phyloP scores from a whole-genome alignment of 1,140 invertebrate genomes.

The Tribolium castaneum region DNA sequence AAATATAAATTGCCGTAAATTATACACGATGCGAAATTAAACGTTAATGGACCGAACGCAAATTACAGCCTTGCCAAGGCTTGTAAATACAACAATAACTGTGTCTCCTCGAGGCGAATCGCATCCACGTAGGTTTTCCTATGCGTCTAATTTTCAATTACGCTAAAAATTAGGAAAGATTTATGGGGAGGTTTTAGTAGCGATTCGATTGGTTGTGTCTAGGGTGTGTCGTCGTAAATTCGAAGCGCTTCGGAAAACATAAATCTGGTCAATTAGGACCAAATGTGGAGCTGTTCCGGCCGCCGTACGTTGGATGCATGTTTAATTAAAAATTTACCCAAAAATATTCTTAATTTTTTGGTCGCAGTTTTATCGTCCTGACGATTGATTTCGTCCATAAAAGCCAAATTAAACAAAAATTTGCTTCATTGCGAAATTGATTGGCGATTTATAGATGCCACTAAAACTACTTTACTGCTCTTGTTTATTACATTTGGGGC shows the following conservation, averaged over 20 bases:
- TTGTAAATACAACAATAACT: constrained; percentile 31
- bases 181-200: constrained; percentile 3
- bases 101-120: not conserved
- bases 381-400: not conserved
- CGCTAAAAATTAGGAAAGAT: constrained; percentile 11
- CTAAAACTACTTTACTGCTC: not conserved
- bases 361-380: too few species aligned
- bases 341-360: not conserved
- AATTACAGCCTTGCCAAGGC: constrained; percentile 15
- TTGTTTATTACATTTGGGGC: not conserved
- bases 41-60: constrained; percentile 29
- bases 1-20: constrained; percentile 36
- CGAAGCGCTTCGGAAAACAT: not conserved
- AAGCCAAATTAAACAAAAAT: not conserved
- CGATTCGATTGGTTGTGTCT: not conserved
- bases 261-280: not conserved
- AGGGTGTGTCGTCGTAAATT: constrained; percentile 11
- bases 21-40: constrained; percentile 28
- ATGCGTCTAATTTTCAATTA: constrained; percentile 31
- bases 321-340: not conserved
- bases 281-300: not conserved
- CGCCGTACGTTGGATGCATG: not conserved
- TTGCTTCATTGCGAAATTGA: not conserved
- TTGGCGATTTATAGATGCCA: not conserved
- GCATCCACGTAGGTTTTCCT: constrained; percentile 1